Conservation (phyloP, 2,113 vertebrate genomes). For the Syngnathus typhle region DNA sequence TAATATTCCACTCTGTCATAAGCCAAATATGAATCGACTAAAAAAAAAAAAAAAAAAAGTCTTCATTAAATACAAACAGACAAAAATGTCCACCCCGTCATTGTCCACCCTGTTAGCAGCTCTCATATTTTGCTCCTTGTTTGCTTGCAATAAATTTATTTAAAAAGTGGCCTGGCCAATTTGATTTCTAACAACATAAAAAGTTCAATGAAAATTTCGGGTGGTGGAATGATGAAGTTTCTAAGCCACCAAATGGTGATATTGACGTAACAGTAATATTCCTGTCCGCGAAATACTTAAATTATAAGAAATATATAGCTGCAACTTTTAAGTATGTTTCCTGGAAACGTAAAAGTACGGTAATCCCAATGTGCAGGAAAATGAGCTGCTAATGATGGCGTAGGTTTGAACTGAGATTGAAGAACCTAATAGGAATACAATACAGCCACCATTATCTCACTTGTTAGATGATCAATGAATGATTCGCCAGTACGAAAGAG, state of each 20-base stretch:
- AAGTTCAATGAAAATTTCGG: background rate
- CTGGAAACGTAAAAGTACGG: background rate
- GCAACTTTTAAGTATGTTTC: background rate
- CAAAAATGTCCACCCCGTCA: no score
- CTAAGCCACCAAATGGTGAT: background rate
- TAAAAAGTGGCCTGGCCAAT: no score
- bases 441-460: slow-evolving; percentile 62
- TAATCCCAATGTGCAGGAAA: background rate
- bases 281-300: background rate
- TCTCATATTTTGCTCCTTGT: no score
- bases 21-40: no score
- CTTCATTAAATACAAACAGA: no score
- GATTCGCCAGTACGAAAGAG: slow-evolving; percentile 54
- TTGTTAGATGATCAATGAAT: slow-evolving; percentile 58
- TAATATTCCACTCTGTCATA: no score
- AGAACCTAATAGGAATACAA: slow-evolving; percentile 57
- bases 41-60: no score
- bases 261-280: background rate
- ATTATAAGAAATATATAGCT: background rate
- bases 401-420: slow-evolving; percentile 41
- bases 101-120: no score
- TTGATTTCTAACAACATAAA: no score
- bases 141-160: no score
- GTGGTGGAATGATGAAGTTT: background rate
- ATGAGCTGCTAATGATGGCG: slow-evolving; percentile 39